Evolutionary conservation across 2,888 invertebrate genomes (phyloP), one percentile per base, ranked within the genome.

Genomic region (Acholoe squamosa): DNA sequence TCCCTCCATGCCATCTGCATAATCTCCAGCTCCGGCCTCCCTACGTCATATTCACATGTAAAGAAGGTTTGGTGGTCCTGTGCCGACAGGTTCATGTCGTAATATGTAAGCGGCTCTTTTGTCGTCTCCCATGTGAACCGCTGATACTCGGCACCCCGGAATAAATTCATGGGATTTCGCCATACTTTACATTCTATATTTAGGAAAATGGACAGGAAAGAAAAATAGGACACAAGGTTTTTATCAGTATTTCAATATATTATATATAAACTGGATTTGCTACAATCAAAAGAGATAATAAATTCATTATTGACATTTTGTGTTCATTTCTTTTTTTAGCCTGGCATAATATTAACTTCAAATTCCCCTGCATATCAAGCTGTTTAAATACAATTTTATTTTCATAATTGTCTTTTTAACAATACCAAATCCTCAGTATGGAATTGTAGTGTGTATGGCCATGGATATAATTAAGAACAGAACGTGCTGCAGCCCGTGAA

Each of bases 1-100:
- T 99, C 99, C 93, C 99, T 96, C 99, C 99, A 99, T 25, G 99
- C 99, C 90, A 98, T 98, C 96, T 98, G 98, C 98, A 99, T 98
- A 94, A 98, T 97, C 96, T 98, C 98, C 96, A 98, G 98, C 95
- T 98, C 98, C 3, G 97, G 97, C 96, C 98, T 98, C 54, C 98
- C 98, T 0, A 97, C 97, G 96, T 99, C 98, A 86, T 97, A 97
- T 95, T 98, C 98, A 96, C 98, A 98, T 0, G 98, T 98, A 95
- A 99, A 98, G 96, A 98, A 98, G 5, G 98, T 98, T 96, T 99
- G 99, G 96, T 99, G 99, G 96, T 99, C 99, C 96, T 99, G 99
- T 31, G 99, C 99, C 0, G 99, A 99, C 80, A 99, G 96, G 96
- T 99, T 99, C 99, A 99, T 99, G 95, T 99, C 99, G 96, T 99